These are phyloP conservation scores for Meleagris gallopavo DNA, from an alignment of 2,113 vertebrate genomes.

Conservation along the genomic window DNA sequence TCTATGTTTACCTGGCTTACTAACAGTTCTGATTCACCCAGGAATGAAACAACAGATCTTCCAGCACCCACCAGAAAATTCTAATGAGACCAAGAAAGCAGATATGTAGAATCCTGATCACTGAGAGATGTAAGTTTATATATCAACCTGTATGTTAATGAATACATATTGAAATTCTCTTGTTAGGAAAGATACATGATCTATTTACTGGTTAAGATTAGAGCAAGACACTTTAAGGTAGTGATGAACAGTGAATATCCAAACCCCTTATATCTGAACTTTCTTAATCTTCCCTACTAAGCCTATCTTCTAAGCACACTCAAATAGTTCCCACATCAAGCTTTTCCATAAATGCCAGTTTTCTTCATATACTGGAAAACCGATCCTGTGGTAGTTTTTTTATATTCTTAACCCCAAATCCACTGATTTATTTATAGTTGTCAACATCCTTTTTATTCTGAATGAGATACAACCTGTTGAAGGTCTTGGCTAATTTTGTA, in stretches of 20 bases:
- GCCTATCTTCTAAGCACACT: not conserved
- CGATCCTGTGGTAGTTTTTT: not conserved
- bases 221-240: not conserved
- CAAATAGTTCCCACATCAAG: not conserved
- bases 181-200: not conserved
- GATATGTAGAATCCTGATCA: not conserved
- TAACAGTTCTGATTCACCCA: not conserved
- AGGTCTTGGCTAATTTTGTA: constrained; percentile 29
- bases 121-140: not conserved
- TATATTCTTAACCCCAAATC: not conserved
- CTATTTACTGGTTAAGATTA: not conserved
- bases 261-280: not conserved
- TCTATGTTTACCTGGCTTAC: not conserved
- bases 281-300: not conserved
- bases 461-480: constrained; percentile 43
- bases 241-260: not conserved
- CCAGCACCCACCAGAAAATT: not conserved
- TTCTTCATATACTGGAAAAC: too few species aligned
- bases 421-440: constrained; percentile 3
- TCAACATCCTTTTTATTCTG: not conserved
- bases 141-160: not conserved
- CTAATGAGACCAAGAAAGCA: not conserved
- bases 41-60: not conserved
- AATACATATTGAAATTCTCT: not conserved
- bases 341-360: not conserved